Conservation (phyloP, 2,113 vertebrate species). For the Myotis yumanensis region DNA sequence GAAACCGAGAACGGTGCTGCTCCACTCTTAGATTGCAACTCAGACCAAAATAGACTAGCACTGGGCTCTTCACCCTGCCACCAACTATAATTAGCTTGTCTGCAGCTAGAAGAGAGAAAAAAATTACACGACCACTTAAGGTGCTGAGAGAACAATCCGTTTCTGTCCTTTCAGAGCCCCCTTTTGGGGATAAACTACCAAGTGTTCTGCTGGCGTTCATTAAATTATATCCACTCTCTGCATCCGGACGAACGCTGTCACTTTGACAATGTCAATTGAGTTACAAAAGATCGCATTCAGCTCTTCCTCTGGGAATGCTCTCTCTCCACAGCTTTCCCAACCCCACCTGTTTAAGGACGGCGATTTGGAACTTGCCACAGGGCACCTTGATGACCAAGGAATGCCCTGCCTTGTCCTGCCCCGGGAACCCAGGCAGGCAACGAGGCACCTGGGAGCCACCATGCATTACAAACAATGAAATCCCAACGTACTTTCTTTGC, state of each 20-base stretch:
- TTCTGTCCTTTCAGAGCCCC: neutral
- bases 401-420: neutral
- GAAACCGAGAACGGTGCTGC: conserved; percentile 50
- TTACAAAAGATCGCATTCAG: neutral
- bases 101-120: conserved; percentile 61
- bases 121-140: conserved; percentile 59
- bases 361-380: neutral
- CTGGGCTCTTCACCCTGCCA: conserved; percentile 71
- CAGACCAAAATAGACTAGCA: conserved; percentile 69
- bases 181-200: neutral
- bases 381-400: neutral
- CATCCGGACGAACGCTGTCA: neutral
- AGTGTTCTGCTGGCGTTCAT: neutral
- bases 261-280: neutral
- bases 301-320: conserved; percentile 28
- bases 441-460: neutral
- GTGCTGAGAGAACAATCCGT: conserved; percentile 33
- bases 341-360: conserved; percentile 27
- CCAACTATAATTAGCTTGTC: conserved; percentile 78
- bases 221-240: neutral
- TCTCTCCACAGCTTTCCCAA: conserved; percentile 9
- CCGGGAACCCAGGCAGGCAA: neutral
- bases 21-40: conserved; percentile 26
- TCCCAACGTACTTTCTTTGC: conserved; percentile 90
- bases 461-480: conserved; percentile 23